Evolutionary conservation across 2,797 vertebrate species (phyloP).

Genomic region (Sebastes elongatus): DNA sequence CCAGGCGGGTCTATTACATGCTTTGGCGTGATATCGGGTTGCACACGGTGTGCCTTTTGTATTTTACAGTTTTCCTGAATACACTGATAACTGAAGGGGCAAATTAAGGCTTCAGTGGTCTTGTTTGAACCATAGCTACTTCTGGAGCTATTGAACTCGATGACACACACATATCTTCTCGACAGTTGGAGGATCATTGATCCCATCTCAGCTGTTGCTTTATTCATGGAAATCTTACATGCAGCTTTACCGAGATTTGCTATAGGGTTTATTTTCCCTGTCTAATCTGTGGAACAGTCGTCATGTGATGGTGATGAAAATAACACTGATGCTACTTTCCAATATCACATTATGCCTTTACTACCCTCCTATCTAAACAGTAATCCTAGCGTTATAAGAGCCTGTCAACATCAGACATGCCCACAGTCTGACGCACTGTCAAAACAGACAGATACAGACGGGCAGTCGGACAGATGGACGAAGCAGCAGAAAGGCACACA

Average conservation of each 20-base stretch:
- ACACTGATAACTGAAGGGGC: not conserved
- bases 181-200: slow-evolving; percentile 1
- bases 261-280: not conserved
- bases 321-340: slow-evolving; percentile 1
- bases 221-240: not conserved
- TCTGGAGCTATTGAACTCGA: not conserved
- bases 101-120: not conserved
- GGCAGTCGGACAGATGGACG: slow-evolving; percentile 60
- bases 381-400: slow-evolving; percentile 20
- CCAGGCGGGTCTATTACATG: too few relatives aligned
- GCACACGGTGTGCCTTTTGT: not conserved
- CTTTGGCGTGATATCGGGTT: too few relatives aligned
- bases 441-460: slow-evolving; percentile 56
- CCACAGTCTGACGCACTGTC: slow-evolving; percentile 28
- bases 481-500: slow-evolving; percentile 38
- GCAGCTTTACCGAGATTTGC: slow-evolving; percentile 4
- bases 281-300: not conserved
- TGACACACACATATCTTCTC: not conserved
- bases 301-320: slow-evolving; percentile 17
- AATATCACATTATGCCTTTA: not conserved
- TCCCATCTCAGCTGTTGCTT: not conserved
- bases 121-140: not conserved
- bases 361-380: slow-evolving; percentile 14
- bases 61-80: not conserved
- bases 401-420: slow-evolving; percentile 37